Evolutionary conservation across 2,888 invertebrate species (phyloP).

Genomic region (Polyommatus iphigenia): DNA sequence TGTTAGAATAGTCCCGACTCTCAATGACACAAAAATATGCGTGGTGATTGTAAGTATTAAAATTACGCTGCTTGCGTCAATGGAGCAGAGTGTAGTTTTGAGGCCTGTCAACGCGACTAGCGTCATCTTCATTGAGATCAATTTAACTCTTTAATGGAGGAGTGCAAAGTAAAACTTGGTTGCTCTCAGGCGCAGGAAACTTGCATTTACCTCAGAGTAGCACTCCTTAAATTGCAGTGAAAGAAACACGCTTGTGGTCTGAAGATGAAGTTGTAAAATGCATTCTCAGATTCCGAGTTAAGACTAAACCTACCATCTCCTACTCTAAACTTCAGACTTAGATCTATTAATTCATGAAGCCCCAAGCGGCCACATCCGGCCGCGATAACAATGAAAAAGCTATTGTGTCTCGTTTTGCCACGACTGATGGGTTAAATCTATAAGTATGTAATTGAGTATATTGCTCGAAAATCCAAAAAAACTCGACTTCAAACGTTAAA

Average conservation of each 20-base stretch:
- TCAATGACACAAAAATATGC: background rate
- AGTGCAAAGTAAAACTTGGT: conserved; percentile 5
- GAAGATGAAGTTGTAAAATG: background rate
- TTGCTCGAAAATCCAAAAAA: no score
- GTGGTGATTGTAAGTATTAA: conserved; percentile 11
- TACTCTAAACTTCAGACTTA: no score
- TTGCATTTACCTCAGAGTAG: background rate
- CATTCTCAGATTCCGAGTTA: background rate
- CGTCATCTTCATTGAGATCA: conserved; percentile 27
- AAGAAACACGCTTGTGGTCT: background rate
- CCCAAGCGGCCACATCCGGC: no score
- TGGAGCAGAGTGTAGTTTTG: background rate
- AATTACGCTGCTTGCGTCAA: conserved; percentile 12
- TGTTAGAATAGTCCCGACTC: background rate
- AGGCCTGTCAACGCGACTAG: background rate
- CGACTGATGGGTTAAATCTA: no score
- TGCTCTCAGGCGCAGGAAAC: background rate
- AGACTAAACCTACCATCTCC: no score
- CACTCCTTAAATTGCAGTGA: background rate
- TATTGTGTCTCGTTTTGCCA: no score
- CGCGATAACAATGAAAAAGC: no score
- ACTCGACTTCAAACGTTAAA: no score
- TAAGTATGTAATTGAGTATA: no score
- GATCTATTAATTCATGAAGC: no score
- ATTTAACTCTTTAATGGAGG: conserved; percentile 7